Evolutionary conservation across 2,888 invertebrate genomes (phyloP), one percentile per base, ranked within the genome.

Genomic region (Crossocerus cetratus): DNA sequence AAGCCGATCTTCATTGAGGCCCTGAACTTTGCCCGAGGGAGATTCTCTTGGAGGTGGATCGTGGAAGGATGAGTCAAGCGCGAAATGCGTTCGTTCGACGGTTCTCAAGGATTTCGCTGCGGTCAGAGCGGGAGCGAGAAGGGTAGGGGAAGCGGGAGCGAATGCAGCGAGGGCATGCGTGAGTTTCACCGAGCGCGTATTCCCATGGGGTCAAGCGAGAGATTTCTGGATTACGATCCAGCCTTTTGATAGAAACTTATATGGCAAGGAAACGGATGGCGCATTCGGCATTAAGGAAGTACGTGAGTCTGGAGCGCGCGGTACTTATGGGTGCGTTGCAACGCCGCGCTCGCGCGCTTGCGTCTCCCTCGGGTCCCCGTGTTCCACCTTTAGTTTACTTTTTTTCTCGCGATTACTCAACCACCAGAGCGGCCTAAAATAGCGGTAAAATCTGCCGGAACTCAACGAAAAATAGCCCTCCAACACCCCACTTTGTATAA

Each of bases 261-360:
- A 88, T 85, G 89, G 88, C 82, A 88, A 83, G 83, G 83, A 84
- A 87, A 86, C 86, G 85, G 84, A 86, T 86, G 86, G 81, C 81
- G 86, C 84, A 86, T 88, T 87, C 85, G 86, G 86, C 88, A 88
- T 89, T 86, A 89, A 89, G 85, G 84, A 84, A 84, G 85, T 89
- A 89, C 89, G 89, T 89, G 89, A 86, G 86, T 80, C 78, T 84
- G 84, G 84, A 84, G 78, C 82, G 80, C 74, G 56, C 78, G 68
- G 83, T 84, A 79, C 81, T 85, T 83, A 81, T 85, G 86, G 84
- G 86, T 87, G 84, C 86, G 84, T 85, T 69, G 68, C 74, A 69
- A 62, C 42, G 58, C 21, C 16, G 56, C 32, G 63, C 57, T 44
- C 64, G 54, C 49, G 16, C 32, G 42, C 59, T 66, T 54, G 70